These are phyloP conservation scores for Peromyscus melanophrys DNA, from an alignment of 2,797 vertebrate species.

Conservation along the genomic window DNA sequence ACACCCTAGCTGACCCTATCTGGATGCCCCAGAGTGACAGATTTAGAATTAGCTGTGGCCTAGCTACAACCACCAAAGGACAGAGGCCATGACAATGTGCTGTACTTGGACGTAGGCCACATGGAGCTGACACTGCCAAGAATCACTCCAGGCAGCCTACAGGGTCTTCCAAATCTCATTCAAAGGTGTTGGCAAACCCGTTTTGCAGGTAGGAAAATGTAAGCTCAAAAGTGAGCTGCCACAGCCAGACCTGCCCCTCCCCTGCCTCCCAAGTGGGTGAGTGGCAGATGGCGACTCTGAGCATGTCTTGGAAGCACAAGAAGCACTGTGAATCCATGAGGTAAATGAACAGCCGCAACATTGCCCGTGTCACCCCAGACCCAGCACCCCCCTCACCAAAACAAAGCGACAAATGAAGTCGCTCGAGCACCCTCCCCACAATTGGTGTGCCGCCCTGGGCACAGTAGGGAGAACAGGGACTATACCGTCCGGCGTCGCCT, in stretches of 20 bases:
- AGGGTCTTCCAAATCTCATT: not conserved
- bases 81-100: not conserved
- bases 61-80: not conserved
- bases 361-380: conserved; percentile 96
- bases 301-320: conserved; percentile 82
- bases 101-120: not conserved
- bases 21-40: conserved; percentile 8
- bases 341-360: conserved; percentile 87
- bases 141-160: not conserved
- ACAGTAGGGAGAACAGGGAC: conserved; percentile 97
- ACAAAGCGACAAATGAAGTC: conserved; percentile 65
- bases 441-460: conserved; percentile 92
- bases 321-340: conserved; percentile 82
- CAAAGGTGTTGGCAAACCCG: not conserved
- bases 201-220: conserved; percentile 5
- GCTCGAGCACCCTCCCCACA: conserved; percentile 86
- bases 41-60: not conserved
- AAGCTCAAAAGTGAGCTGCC: not conserved
- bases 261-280: conserved; percentile 11
- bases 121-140: not conserved
- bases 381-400: conserved; percentile 90
- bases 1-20: accelerated
- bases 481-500: conserved; percentile 99
- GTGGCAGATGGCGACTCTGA: conserved; percentile 87
- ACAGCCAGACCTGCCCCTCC: not conserved